Evolutionary conservation across 2,113 vertebrate genomes (phyloP).

Genomic region (Cyphomyrus plagiostoma): DNA sequence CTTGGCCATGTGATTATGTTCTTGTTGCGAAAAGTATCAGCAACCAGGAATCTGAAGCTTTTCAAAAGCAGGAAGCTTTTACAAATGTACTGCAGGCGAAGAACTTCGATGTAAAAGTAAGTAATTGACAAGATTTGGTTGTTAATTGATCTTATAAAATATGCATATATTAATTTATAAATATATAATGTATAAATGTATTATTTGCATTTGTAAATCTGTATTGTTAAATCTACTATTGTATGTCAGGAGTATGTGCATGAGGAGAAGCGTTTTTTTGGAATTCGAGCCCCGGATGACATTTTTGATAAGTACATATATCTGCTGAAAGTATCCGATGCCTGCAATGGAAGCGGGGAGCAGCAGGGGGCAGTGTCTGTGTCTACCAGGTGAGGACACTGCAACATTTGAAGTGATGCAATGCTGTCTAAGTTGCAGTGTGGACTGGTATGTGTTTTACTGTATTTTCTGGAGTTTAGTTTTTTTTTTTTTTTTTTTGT

Average conservation of each 20-base stretch:
- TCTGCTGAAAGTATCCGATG: conserved; percentile 64
- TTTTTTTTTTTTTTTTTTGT: background rate
- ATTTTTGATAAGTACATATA: conserved; percentile 66
- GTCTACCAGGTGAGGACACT: conserved; percentile 63
- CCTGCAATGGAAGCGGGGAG: conserved; percentile 51
- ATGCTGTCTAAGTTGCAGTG: background rate
- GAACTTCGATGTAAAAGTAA: conserved; percentile 67
- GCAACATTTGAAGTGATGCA: background rate
- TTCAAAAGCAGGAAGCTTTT: conserved; percentile 61
- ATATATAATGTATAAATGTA: background rate
- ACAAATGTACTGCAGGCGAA: conserved; percentile 58
- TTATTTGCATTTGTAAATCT: background rate
- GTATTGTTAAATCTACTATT: conserved; percentile 8
- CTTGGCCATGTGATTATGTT: conserved; percentile 66
- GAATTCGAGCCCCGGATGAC: conserved; percentile 59
- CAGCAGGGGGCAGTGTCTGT: background rate
- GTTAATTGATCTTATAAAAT: background rate
- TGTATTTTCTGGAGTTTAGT: background rate
- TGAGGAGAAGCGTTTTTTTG: conserved; percentile 64
- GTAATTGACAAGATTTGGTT: conserved; percentile 22
- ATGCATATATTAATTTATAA: background rate
- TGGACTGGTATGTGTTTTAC: background rate
- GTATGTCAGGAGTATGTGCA: conserved; percentile 54
- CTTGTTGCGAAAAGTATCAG: conserved; percentile 59
- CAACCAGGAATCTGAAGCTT: conserved; percentile 23